phyloP scores from a whole-genome alignment of 2,113 vertebrate species.

The Otis tarda region DNA sequence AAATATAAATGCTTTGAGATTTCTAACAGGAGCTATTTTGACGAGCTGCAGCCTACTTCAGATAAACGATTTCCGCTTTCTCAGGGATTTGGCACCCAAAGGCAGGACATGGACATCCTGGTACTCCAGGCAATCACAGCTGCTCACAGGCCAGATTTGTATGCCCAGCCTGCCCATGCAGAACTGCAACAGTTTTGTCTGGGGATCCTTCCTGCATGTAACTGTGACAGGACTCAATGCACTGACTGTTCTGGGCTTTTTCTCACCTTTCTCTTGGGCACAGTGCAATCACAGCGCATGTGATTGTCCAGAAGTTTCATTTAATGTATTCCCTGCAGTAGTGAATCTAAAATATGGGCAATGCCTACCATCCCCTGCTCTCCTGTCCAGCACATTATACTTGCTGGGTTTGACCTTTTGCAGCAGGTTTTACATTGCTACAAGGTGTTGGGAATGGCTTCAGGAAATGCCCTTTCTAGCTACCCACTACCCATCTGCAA shows the following conservation, averaged over 20 bases:
- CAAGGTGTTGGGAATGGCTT: neutral
- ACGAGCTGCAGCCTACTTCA: neutral
- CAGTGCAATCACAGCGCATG: neutral
- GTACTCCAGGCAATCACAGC: neutral
- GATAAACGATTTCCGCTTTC: neutral
- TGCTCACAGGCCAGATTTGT: neutral
- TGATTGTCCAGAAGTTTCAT: neutral
- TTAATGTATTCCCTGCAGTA: neutral
- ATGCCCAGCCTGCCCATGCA: neutral
- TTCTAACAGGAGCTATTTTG: neutral
- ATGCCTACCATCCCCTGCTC: neutral
- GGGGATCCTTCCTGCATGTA: neutral
- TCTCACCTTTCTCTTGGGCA: neutral
- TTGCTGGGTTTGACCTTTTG: neutral
- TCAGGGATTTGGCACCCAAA: neutral
- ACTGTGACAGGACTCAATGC: neutral
- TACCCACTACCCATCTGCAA: too few relatives aligned
- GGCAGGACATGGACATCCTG: neutral
- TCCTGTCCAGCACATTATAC: neutral
- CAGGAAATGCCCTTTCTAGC: neutral
- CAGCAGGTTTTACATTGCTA: neutral
- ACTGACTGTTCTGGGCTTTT: neutral
- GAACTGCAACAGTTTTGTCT: neutral
- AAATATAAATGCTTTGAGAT: neutral
- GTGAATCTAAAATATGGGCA: neutral